Evolutionary conservation across 2,797 vertebrate species (phyloP), one percentile per base, ranked within the genome.

Genomic region (Sciaenops ocellatus): DNA sequence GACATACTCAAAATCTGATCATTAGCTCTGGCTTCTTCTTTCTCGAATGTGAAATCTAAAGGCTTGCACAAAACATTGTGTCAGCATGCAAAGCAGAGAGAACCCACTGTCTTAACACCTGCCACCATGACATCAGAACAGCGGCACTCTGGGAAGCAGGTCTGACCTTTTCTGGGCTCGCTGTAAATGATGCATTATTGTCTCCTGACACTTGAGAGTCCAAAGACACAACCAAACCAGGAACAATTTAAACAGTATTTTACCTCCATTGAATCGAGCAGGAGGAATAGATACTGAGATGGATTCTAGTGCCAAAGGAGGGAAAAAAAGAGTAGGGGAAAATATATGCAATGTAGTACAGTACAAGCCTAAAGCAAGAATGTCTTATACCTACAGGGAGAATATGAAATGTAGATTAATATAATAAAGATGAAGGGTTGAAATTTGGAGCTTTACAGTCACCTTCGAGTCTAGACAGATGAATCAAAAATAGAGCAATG

Each of bases 141-240:
- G 81, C 87, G 73, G 85, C 91, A 15, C 93, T 76, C 87, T 87
- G 87, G 91, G 93, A 91, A 90, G 90, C 92, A 87, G 82, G 62
- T 77, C 76, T 95, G 93, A 95, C 95, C 94, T 96, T 95, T 95
- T 69, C 79, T 44, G 30, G 52, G 78, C 63, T 72, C 17, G 74
- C 91, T 92, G 90, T 94, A 94, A 95, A 95, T 93, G 92, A 94
- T 89, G 91, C 92, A 92, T 91, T 90, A 92, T 88, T 50, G 16
- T 79, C 84, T 82, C 64, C 68, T 80, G 81, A 85, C 78, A 79
- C 73, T 0, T 4, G 18, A 76, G 61, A 85, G 71, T 73, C 83
- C 55, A 80, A 87, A 91, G 79, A 87, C 76, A 60, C 64, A 76
- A 60, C 55, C 47, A 62, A 76, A 85, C 69, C 73, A 56, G 28